phyloP scores from a whole-genome alignment of 2,888 invertebrate genomes.

The Drosophila pullipes region DNA sequence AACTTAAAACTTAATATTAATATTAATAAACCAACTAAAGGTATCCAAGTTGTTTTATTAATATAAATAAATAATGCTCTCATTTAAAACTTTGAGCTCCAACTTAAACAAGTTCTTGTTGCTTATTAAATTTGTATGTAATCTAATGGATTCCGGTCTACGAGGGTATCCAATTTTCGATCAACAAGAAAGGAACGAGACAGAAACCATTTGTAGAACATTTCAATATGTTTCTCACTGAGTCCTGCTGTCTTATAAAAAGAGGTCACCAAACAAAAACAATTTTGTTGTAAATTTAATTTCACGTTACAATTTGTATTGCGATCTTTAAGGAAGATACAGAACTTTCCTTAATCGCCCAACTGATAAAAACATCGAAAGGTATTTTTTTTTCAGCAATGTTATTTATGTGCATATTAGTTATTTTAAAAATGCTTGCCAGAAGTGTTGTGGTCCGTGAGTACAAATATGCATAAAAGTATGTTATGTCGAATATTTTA shows the following conservation, averaged over 20 bases:
- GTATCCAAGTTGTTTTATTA: not conserved
- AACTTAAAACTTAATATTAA: not conserved
- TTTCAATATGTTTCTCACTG: not conserved
- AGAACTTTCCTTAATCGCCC: not conserved
- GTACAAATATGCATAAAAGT: not conserved
- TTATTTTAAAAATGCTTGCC: not conserved
- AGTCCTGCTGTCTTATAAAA: not conserved
- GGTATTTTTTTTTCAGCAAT: not conserved
- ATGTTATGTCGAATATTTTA: constrained; percentile 5
- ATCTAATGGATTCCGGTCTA: not conserved
- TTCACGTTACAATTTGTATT: not conserved
- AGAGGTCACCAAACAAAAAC: not conserved
- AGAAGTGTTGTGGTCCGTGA: too few species aligned
- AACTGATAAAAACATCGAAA: not conserved
- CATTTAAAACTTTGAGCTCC: not conserved
- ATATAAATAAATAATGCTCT: not conserved
- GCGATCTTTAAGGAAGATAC: not conserved
- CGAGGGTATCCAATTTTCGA: not conserved
- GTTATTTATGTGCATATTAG: not conserved
- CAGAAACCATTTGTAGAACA: not conserved
- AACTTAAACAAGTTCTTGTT: not conserved
- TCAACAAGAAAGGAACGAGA: not conserved
- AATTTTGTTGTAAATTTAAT: not conserved
- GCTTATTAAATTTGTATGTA: not conserved
- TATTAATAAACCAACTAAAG: not conserved